Conservation (phyloP, 2,888 invertebrate species). For the Himalopsyche japonica region DNA sequence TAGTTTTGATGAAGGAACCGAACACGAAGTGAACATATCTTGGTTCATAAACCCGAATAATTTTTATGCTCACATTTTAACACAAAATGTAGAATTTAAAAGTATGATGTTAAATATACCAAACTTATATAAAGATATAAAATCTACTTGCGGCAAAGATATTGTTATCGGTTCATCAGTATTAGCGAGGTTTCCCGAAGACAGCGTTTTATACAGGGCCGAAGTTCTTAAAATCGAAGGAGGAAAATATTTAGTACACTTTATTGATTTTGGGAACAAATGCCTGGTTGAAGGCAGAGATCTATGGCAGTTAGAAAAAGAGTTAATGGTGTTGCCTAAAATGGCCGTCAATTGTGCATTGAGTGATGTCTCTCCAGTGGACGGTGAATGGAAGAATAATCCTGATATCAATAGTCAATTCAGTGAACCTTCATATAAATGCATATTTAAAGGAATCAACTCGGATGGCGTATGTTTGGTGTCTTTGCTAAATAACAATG, state of each 20-base stretch:
- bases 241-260: constrained; percentile 68
- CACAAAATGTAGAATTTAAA: constrained; percentile 61
- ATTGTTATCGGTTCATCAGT: constrained; percentile 66
- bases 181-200: constrained; percentile 71
- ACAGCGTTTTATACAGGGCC: constrained; percentile 73
- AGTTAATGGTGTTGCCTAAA: constrained; percentile 67
- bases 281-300: constrained; percentile 65
- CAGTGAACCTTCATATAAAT: constrained; percentile 62
- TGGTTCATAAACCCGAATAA: constrained; percentile 78
- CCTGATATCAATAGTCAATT: constrained; percentile 64
- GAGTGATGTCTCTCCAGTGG: constrained; percentile 62
- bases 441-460: constrained; percentile 58
- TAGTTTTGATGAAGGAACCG: neutral
- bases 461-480: constrained; percentile 57
- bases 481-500: constrained; percentile 55
- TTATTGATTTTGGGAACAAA: constrained; percentile 77
- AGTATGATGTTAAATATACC: constrained; percentile 75
- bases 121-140: constrained; percentile 63
- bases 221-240: constrained; percentile 63
- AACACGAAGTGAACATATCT: constrained; percentile 62
- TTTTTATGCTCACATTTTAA: constrained; percentile 68
- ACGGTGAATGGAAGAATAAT: constrained; percentile 62
- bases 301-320: constrained; percentile 71
- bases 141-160: constrained; percentile 42
- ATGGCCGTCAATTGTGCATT: constrained; percentile 74